Conservation (phyloP, 2,888 invertebrate species). For the Luperina nickerlii region DNA sequence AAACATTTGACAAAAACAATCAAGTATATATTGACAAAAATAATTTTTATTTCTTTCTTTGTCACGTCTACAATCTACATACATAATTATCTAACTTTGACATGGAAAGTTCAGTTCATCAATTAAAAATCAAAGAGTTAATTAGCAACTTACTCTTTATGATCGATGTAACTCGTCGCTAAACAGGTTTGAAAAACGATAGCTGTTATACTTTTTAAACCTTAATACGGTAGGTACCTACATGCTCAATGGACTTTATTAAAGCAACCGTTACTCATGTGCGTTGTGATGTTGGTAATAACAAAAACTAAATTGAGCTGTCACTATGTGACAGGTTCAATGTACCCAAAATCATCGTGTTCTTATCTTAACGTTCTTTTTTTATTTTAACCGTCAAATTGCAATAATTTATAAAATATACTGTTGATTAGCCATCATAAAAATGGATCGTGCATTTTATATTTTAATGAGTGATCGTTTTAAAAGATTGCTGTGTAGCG, state of each 20-base stretch:
- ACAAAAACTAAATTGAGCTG: constrained; percentile 46
- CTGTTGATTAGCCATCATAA: constrained; percentile 46
- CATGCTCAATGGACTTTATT: constrained; percentile 65
- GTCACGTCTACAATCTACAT: neutral
- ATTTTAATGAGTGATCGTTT: constrained; percentile 33
- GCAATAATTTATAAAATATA: constrained; percentile 27
- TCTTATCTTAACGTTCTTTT: constrained; percentile 34
- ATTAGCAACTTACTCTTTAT: constrained; percentile 26
- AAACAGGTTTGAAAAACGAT: constrained; percentile 64
- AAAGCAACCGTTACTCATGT: constrained; percentile 71
- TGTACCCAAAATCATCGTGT: constrained; percentile 24
- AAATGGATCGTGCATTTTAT: constrained; percentile 43
- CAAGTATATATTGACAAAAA: no score
- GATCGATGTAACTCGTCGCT: constrained; percentile 14
- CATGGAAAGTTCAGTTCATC: neutral
- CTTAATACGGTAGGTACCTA: constrained; percentile 76
- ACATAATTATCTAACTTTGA: neutral
- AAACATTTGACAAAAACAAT: constrained; percentile 9
- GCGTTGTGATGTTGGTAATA: constrained; percentile 50
- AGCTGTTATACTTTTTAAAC: constrained; percentile 49
- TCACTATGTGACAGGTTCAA: constrained; percentile 54
- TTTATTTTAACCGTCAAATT: constrained; percentile 23
- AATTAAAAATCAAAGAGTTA: constrained; percentile 8
- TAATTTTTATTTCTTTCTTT: neutral
- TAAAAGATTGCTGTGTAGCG: constrained; percentile 20